These are phyloP conservation scores for Sclerurus mexicanus DNA, from an alignment of 2,113 vertebrate species.

Conservation along the genomic window DNA sequence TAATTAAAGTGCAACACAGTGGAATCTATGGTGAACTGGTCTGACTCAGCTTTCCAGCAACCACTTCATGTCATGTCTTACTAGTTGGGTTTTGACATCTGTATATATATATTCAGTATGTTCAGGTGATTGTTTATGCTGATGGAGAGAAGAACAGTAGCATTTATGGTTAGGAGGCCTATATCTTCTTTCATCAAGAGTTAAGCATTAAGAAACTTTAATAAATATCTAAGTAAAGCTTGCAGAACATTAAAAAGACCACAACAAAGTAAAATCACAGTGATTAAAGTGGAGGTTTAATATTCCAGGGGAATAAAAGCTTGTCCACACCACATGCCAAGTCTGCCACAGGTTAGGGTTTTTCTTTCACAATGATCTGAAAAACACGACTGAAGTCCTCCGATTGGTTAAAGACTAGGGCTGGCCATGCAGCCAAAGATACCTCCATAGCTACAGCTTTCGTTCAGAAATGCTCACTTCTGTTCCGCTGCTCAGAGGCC, in stretches of 20 bases:
- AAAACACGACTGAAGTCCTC: not conserved
- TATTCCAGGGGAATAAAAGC: not conserved
- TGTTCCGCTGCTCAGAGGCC: not conserved
- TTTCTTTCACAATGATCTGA: not conserved
- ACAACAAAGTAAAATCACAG: constrained; percentile 5
- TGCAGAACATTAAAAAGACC: constrained; percentile 2
- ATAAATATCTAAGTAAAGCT: not conserved
- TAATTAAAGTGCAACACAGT: not conserved
- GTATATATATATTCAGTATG: too few species aligned
- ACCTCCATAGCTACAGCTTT: not conserved
- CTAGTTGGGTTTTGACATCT: not conserved
- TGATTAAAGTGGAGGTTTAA: not conserved
- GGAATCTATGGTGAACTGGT: not conserved
- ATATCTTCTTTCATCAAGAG: not conserved
- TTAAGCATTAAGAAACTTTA: not conserved
- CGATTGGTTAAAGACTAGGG: not conserved
- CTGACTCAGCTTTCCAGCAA: not conserved
- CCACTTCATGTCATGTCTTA: not conserved
- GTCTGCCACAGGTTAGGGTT: not conserved
- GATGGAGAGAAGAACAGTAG: not conserved
- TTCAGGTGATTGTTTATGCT: not conserved
- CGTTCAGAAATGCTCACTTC: not conserved
- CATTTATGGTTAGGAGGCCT: not conserved
- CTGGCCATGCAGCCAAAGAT: not conserved
- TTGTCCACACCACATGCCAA: not conserved